Conservation (phyloP, 2,888 invertebrate species). For the Plagiodera versicolora region DNA sequence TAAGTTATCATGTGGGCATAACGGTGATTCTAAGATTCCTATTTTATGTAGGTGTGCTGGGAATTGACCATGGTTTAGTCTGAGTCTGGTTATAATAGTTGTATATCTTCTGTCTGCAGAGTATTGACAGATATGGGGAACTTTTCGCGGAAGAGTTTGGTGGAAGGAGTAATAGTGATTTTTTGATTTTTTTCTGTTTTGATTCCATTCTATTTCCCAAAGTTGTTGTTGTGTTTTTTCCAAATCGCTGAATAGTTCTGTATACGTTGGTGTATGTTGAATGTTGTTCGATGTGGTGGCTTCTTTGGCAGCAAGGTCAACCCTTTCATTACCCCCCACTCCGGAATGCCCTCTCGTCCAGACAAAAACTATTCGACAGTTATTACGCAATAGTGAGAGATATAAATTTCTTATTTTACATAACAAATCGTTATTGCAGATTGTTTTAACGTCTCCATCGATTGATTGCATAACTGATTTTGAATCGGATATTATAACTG, state of each 20-base stretch:
- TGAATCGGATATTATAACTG: not conserved
- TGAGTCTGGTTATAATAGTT: too few species aligned
- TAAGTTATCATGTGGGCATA: too few species aligned
- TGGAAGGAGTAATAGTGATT: too few species aligned
- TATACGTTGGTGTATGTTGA: not conserved
- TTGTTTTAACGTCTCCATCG: not conserved
- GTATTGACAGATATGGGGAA: too few species aligned
- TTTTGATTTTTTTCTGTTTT: too few species aligned
- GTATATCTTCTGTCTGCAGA: too few species aligned
- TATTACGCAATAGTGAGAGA: not conserved
- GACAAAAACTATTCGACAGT: not conserved
- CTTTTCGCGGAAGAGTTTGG: too few species aligned
- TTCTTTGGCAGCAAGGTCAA: not conserved
- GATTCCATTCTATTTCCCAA: not conserved
- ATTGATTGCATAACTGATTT: not conserved
- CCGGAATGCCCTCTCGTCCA: conserved; percentile 1
- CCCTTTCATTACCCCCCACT: not conserved
- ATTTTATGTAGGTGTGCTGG: too few species aligned
- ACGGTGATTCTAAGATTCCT: too few species aligned
- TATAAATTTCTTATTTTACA: not conserved
- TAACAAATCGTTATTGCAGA: not conserved
- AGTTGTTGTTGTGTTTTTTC: not conserved
- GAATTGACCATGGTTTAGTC: too few species aligned
- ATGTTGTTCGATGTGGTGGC: too few species aligned
- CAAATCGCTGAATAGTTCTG: not conserved